Evolutionary conservation across 2,797 vertebrate genomes (phyloP).

Genomic region (Galago senegalensis): DNA sequence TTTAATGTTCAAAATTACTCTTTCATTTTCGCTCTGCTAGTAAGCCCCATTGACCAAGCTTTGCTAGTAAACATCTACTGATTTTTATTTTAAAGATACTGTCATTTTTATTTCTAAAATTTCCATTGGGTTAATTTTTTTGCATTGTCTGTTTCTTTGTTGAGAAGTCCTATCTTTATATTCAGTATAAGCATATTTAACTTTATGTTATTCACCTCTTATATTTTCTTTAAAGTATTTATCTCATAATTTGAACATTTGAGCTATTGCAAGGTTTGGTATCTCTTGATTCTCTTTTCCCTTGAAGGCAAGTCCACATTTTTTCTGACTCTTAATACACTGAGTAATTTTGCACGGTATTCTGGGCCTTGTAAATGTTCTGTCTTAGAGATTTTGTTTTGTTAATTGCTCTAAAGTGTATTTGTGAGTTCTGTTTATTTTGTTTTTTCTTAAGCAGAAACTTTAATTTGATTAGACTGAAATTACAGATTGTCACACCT

Average conservation of each 20-base stretch:
- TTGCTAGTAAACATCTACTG: background rate
- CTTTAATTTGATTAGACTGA: background rate
- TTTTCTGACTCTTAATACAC: background rate
- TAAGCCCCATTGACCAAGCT: background rate
- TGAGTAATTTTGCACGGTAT: background rate
- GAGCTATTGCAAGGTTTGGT: background rate
- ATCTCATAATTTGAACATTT: background rate
- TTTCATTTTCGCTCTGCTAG: background rate
- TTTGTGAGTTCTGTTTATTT: background rate
- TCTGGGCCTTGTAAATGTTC: background rate
- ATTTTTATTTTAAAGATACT: background rate
- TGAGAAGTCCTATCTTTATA: background rate
- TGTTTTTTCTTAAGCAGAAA: background rate
- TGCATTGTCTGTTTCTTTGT: background rate
- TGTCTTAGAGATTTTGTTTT: conserved; percentile 33
- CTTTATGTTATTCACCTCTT: background rate
- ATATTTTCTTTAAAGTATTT: background rate
- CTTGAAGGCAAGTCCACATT: background rate
- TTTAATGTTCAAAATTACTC: background rate
- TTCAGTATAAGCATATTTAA: background rate
- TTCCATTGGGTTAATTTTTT: background rate
- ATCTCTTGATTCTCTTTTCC: background rate
- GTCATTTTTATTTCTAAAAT: conserved; percentile 34
- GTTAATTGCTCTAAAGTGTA: background rate
- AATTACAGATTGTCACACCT: background rate